Conservation (phyloP, 1,140 invertebrate species). For the Acromyrmex echinatior region DNA sequence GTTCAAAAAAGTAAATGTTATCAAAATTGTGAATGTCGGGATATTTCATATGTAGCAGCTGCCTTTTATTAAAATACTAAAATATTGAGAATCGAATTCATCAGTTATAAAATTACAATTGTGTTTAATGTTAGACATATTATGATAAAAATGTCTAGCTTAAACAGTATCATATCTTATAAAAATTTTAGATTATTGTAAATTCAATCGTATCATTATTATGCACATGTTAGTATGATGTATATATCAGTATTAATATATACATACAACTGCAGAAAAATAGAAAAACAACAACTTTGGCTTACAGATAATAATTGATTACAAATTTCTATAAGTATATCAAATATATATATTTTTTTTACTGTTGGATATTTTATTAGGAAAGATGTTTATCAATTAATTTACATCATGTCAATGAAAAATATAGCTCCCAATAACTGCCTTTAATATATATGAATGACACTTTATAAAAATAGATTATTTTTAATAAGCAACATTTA, state of each 20-base stretch:
- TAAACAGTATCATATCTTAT: not conserved
- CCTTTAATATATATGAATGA: constrained; percentile 7
- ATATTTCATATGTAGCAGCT: constrained; percentile 8
- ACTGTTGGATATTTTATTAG: constrained; percentile 22
- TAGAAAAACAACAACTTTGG: not conserved
- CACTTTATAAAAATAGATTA: constrained; percentile 19
- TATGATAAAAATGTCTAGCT: not conserved
- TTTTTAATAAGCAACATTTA: constrained; percentile 48
- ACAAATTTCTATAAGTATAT: constrained; percentile 35
- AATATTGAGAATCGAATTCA: constrained; percentile 9
- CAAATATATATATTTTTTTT: constrained; percentile 16
- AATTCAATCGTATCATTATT: not conserved
- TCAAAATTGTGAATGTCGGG: not conserved
- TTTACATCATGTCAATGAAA: not conserved
- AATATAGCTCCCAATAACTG: constrained; percentile 34
- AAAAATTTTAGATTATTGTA: constrained; percentile 12
- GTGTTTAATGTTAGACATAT: constrained; percentile 20
- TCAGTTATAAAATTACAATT: constrained; percentile 15
- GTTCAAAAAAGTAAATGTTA: constrained; percentile 42
- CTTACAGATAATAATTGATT: constrained; percentile 15
- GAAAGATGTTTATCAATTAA: constrained; percentile 33
- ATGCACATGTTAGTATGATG: not conserved
- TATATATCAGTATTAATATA: constrained; percentile 12
- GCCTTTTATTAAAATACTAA: constrained; percentile 23
- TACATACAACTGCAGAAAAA: not conserved